These are phyloP conservation scores for Tromatobia lineatoria DNA, from an alignment of 2,888 invertebrate species.

Conservation along the genomic window DNA sequence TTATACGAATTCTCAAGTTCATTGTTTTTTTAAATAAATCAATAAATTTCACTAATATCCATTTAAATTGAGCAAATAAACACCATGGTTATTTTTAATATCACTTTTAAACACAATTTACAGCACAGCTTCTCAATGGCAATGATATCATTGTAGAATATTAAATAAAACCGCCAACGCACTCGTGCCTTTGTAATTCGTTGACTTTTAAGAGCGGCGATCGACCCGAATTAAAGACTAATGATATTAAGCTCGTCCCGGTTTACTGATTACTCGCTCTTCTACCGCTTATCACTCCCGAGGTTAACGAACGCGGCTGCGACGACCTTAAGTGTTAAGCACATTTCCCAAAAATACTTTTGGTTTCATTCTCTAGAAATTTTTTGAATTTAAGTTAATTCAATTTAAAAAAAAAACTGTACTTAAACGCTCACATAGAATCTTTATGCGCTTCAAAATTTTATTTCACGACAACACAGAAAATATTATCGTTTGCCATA, in stretches of 20 bases:
- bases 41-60: not conserved
- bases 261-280: constrained; percentile 39
- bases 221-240: constrained; percentile 54
- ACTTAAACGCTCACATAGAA: no score
- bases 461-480: not conserved
- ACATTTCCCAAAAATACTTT: not conserved
- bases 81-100: not conserved
- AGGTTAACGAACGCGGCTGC: constrained; percentile 43
- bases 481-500: no score
- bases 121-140: not conserved
- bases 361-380: not conserved
- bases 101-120: not conserved
- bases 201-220: constrained; percentile 33
- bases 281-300: constrained; percentile 20
- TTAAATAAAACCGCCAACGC: constrained; percentile 5
- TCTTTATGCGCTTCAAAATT: not conserved
- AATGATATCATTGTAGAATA: not conserved
- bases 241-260: constrained; percentile 56
- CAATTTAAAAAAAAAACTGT: not conserved
- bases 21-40: not conserved
- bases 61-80: not conserved
- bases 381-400: not conserved
- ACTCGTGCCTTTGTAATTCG: constrained; percentile 29
- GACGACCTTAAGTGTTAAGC: not conserved
- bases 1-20: not conserved